Base-by-base conservation (phyloP, 2,888 invertebrate genomes). In the Sturmia bella region DNA sequence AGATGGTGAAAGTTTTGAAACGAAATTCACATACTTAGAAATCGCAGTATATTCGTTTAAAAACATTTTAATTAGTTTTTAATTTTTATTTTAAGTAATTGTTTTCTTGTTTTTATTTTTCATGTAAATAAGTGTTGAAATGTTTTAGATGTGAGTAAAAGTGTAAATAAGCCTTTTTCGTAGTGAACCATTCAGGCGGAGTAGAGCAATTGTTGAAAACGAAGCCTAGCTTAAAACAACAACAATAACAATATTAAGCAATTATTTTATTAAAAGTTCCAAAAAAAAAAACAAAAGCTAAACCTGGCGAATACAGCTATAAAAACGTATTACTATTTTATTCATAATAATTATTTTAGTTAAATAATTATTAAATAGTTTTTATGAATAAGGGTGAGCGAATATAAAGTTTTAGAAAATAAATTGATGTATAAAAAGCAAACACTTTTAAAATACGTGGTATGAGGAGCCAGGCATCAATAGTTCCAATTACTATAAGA, bases 151-250 rank as follows among this genome's bases (percentile, higher is more conserved):
- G 43, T 52, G 64, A 56, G 48, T 61, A 32, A 12, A 66, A 39
- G 27, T 82, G 78, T 82, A 82, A 82, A 78, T 82, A 82, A 45
- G 74, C 70, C 81, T 78, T 75, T 59, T 70, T 78, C 45, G 77
- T 77, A 73, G 63, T 50, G 57, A 73, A 41, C 13, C 21, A 48
- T 64, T 9, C 48, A 54, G 37, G n/a, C 41, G 15, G 39, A 37
- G 21, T 61, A 76, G 76, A 4, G 63, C 21, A 69, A 48, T 15
- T 48, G 32, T 45, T 13, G 24, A 66, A 45, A 59, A 50, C 57
- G 50, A 43, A 48, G 39, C 48, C 17, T 39, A 69, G 69, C 63
- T 77, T 63, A 24, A 56, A n/a, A n/a, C n/a, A n/a, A 3, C 6
- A 24, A 27, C 27, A 17, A 45, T 24, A 5, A 1, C 6, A 17